Conservation (phyloP, 2,113 vertebrate species). For the Dromiciops gliroides region DNA sequence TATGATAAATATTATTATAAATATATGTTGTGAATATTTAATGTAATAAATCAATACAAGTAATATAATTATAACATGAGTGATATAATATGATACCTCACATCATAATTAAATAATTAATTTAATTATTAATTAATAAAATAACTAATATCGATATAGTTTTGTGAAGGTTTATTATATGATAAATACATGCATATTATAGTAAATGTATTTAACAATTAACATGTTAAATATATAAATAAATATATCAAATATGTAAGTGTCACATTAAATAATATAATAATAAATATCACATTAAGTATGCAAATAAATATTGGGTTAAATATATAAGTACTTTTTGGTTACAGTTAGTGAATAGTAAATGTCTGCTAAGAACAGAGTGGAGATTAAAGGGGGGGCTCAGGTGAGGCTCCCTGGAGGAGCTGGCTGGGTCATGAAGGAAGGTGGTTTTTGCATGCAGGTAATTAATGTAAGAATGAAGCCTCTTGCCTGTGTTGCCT, state of each 20-base stretch:
- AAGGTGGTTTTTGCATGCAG: background rate
- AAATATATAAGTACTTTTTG: background rate
- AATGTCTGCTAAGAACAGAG: background rate
- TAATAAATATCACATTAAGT: background rate
- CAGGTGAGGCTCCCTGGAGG: background rate
- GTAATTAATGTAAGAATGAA: background rate
- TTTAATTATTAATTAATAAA: background rate
- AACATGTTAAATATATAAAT: background rate
- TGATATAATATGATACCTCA: background rate
- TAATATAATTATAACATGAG: no score
- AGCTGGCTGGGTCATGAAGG: background rate
- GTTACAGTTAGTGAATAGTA: background rate
- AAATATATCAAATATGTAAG: background rate
- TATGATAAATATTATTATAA: no score
- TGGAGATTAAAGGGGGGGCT: background rate
- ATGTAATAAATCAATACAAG: background rate
- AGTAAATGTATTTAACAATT: background rate
- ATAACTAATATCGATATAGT: background rate
- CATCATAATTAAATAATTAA: no score
- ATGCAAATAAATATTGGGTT: background rate
- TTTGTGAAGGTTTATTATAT: background rate
- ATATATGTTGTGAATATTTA: background rate
- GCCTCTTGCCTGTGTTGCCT: background rate
- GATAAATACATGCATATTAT: background rate
- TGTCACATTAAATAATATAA: background rate